phyloP scores from a whole-genome alignment of 1,140 invertebrate genomes.

The Psilanteris sp. region DNA sequence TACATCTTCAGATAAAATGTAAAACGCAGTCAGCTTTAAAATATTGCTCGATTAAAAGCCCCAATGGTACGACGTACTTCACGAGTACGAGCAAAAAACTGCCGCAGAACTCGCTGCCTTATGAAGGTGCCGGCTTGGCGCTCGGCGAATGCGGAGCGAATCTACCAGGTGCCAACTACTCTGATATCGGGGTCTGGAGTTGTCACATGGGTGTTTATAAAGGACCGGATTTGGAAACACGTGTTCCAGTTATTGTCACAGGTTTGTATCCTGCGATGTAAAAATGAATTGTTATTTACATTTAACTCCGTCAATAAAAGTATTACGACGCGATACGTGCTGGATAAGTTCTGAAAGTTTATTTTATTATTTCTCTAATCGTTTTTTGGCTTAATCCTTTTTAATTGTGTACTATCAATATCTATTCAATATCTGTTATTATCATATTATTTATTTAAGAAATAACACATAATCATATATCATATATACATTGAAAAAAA shows the following conservation, averaged over 20 bases:
- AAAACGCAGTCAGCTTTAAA: constrained; percentile 59
- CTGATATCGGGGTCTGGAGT: constrained; percentile 68
- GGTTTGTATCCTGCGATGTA: constrained; percentile 62
- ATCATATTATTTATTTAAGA: too few relatives aligned
- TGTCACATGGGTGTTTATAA: constrained; percentile 68
- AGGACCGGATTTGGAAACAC: constrained; percentile 58
- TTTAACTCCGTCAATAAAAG: constrained; percentile 9
- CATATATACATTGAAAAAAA: too few relatives aligned
- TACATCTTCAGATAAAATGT: constrained; percentile 68
- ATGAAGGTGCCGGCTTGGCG: constrained; percentile 64
- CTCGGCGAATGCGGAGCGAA: constrained; percentile 68
- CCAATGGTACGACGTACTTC: constrained; percentile 66
- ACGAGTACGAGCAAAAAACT: constrained; percentile 46
- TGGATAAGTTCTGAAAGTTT: too few relatives aligned
- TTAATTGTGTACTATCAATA: too few relatives aligned
- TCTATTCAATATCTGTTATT: too few relatives aligned
- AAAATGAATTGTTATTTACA: constrained; percentile 2
- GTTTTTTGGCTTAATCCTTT: too few relatives aligned
- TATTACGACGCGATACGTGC: not conserved
- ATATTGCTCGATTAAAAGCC: constrained; percentile 73
- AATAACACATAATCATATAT: too few relatives aligned
- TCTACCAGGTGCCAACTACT: constrained; percentile 58
- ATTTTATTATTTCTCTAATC: too few relatives aligned
- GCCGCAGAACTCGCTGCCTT: constrained; percentile 37
- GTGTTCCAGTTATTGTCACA: constrained; percentile 67